These are phyloP conservation scores for Metacarcinus magister DNA, from an alignment of 2,888 invertebrate species.

Conservation along the genomic window DNA sequence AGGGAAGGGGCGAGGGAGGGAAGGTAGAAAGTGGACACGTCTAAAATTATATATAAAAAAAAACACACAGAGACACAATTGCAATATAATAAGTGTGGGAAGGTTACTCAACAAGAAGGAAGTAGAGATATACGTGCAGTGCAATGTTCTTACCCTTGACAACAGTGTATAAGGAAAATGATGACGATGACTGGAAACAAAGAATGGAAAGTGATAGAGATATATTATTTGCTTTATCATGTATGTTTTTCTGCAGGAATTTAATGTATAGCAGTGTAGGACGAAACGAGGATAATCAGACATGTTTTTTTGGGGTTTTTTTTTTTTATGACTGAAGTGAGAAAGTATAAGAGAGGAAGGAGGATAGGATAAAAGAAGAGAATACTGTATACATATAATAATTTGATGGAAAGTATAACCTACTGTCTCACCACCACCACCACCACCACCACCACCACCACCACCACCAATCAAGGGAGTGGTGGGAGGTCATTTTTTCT, in stretches of 20 bases:
- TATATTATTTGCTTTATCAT: slow-evolving; percentile 16
- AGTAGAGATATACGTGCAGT: background rate
- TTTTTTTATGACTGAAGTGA: background rate
- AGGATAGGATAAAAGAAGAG: background rate
- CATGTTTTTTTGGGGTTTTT: background rate
- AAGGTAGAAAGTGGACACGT: slow-evolving; percentile 4
- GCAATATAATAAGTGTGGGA: slow-evolving; percentile 26
- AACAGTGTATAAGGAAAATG: background rate
- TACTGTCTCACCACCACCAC: background rate
- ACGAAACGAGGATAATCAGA: background rate
- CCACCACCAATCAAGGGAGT: background rate
- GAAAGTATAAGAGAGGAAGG: background rate
- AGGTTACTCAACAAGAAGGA: background rate
- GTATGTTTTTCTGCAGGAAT: background rate
- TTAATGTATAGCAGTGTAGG: background rate
- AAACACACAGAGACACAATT: background rate
- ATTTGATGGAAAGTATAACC: background rate
- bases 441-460: slow-evolving; percentile 42
- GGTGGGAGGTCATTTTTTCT: background rate
- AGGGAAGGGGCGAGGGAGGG: background rate
- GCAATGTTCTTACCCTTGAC: background rate
- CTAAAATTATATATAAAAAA: background rate
- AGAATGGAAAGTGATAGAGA: background rate
- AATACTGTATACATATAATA: background rate
- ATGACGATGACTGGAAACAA: background rate